Evolutionary conservation across 1,140 invertebrate species (phyloP), one percentile per base, ranked within the genome.

Genomic region (Octopus bimaculoides): DNA sequence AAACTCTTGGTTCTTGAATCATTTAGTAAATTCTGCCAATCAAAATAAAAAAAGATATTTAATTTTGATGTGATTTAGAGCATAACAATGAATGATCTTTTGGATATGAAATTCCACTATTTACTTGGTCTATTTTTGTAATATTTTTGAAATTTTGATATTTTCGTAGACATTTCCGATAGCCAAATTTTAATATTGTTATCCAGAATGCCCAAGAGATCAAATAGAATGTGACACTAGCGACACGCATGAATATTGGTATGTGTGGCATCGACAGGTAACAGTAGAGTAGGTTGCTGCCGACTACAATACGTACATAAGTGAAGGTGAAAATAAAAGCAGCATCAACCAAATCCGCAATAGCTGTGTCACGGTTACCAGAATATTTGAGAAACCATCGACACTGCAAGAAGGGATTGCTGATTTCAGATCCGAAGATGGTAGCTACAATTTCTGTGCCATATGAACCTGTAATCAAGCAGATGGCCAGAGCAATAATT

Each of bases 351-450:
- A 87, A 54, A 55, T 88, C 86, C 4, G 84, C 87, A 61, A 85
- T 78, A 53, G 82, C 10, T 4, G 85, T 85, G 53, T 87, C 54
- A 71, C 86, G 81, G n/a, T 79, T 81, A 8, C 85, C 84, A 4
- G 83, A 82, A 52, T 88, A 82, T 54, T 81, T 80, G 9, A 90
- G 83, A 80, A 90, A 90, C 89, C 89, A 90, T 3, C 89, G 85
- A n/a, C 86, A 69, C 82, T 90, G 89, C n/a, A 90, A 84, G 3
- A 90, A 80, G 9, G 89, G 89, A 81, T 90, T 90, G 75, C 88
- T 89, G n/a, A 86, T 79, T 79, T 90, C 89, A n/a, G 87, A 85
- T 8, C 87, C 88, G 75, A 85, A 86, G 52, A 90, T 85, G 5
- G 87, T 87, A 41, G 86, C 88, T 9, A 87, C 81, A 54, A 90